Evolutionary conservation across 2,797 vertebrate species (phyloP), one percentile per base, ranked within the genome.

Genomic region (Coluber constrictor): DNA sequence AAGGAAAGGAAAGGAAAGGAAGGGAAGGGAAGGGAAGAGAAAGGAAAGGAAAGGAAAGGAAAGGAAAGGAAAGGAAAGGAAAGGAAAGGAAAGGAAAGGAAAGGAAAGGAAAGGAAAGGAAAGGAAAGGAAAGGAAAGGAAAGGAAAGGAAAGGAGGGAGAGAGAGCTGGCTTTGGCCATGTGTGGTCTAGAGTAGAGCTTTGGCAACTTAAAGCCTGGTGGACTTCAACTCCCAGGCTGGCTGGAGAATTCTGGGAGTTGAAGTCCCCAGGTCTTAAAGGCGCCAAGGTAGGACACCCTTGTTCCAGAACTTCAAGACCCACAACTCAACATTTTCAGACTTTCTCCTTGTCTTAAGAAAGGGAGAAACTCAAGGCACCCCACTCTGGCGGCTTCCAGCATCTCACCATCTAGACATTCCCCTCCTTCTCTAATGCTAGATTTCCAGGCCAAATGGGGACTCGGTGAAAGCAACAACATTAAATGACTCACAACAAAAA

Each of bases 401-500:
- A 92, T 95, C 95, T 92, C 66, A 86, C 94, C 92, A 95, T 94
- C 96, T 87, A 94, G 92, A 93, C 29, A 70, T 90, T 61, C 43
- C 94, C 94, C 94, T 15, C 54, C 54, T 95, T 95, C 90, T 93
- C 18, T 6, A 7, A 70, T 79, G 37, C 8, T 95, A 95, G 94
- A 93, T 95, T 94, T 96, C 93, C 95, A 96, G 96, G 96, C 95
- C 97, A 97, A 96, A 97, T 95, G 96, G 97, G 95, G 95, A 97
- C 94, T 96, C 43, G 95, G 96, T 96, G 95, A 96, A 96, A 97
- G 95, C 95, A 97, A 97, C 95, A 96, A 96, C 96, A 96, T 97
- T 97, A 96, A 97, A 97, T 97, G 96, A 97, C 96, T 97, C 93
- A 92, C 95, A 96, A 96, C 93, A 94, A 96, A 95, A 96, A 97